Evolutionary conservation across 2,797 vertebrate genomes (phyloP), one percentile per base, ranked within the genome.

Genomic region (Ceryle rudis): DNA sequence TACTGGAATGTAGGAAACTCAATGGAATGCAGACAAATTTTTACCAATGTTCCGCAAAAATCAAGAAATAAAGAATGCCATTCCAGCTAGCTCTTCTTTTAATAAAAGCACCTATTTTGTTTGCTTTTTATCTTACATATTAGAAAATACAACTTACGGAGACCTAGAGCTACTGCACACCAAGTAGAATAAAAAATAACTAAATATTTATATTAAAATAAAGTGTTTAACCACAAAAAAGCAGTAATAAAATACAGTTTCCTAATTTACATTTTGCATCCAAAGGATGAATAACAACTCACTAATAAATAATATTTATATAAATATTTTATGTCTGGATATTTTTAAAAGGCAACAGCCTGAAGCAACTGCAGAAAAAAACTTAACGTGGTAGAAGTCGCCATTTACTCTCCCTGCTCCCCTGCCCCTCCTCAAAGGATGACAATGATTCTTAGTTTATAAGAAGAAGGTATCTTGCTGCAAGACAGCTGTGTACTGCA

Each of bases 231-330:
- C 98, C 98, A 98, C 98, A 98, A 98, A 98, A 98, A 98, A 99
- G 98, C 98, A 98, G 98, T 98, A 97, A 98, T 98, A 98, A 98
- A 98, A 98, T 98, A 97, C 97, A 98, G 97, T 97, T 97, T 98
- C 97, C 98, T 98, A 97, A 96, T 99, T 97, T 98, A 98, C 98
- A 98, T 96, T 96, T 97, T 97, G 97, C 97, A 98, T 98, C 98
- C 98, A 98, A 96, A 98, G 98, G 98, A 98, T 98, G 97, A 98
- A 98, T 98, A 98, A 98, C 93, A 94, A 97, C 96, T 97, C 98
- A 97, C 98, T 98, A 98, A 99, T 99, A 99, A 99, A 99, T 99
- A 99, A 98, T 98, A 99, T 98, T 98, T 95, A 98, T 99, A 99
- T 99, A 98, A 98, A 98, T 97, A 98, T 97, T 97, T 97, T 96